phyloP scores from a whole-genome alignment of 2,888 invertebrate genomes.

The Stenotaenia linearis region DNA sequence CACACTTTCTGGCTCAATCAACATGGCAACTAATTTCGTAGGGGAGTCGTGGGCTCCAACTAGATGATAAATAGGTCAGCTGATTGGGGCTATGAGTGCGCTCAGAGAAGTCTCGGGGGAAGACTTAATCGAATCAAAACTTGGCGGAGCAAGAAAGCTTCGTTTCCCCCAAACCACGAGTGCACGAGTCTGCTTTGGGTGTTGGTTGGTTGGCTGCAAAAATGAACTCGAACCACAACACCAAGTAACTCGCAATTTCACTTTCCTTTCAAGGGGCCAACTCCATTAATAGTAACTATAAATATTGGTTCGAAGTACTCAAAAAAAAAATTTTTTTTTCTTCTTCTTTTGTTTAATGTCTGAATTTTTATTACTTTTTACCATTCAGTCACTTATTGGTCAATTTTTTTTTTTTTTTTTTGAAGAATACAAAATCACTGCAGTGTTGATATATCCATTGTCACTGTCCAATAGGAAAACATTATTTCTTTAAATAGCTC shows the following conservation, averaged over 20 bases:
- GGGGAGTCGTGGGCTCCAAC: not conserved
- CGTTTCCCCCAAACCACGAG: not conserved
- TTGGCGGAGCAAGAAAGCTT: not conserved
- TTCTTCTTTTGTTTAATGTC: too few species aligned
- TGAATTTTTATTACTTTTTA: too few species aligned
- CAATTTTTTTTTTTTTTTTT: too few species aligned
- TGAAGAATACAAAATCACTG: too few species aligned
- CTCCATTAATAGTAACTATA: not conserved
- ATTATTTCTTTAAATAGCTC: too few species aligned
- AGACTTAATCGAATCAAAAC: slow-evolving; percentile 3
- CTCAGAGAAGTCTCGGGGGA: not conserved
- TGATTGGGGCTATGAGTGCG: slow-evolving; percentile 5
- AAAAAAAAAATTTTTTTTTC: too few species aligned
- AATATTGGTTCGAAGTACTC: too few species aligned
- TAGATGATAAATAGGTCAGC: slow-evolving; percentile 5
- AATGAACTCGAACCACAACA: not conserved
- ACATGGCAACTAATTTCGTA: not conserved
- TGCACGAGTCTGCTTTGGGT: not conserved
- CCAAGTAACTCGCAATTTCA: not conserved
- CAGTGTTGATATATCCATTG: too few species aligned
- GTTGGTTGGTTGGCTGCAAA: not conserved
- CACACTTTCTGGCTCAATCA: slow-evolving; percentile 9
- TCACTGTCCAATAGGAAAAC: too few species aligned
- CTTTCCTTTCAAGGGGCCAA: not conserved
- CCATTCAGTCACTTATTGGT: too few species aligned